Evolutionary conservation across 2,113 vertebrate species (phyloP).

Genomic region (Galemys pyrenaicus): DNA sequence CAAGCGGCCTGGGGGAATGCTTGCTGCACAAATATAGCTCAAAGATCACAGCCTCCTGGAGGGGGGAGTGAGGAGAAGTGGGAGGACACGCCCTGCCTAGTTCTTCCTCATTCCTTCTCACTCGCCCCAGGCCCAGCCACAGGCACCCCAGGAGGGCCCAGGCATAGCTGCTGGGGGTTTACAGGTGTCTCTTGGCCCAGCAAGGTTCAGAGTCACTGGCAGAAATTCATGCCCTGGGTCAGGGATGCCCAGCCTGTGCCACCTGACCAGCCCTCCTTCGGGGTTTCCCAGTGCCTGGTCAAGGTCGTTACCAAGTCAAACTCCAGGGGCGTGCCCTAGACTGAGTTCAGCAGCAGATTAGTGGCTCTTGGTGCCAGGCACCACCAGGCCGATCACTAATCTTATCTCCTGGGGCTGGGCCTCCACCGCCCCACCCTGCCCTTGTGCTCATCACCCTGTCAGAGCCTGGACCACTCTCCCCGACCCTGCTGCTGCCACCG

Average conservation of each 20-base stretch:
- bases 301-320: not conserved
- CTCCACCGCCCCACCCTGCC: not conserved
- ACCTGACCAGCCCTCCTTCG: not conserved
- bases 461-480: not conserved
- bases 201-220: not conserved
- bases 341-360: not conserved
- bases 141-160: not conserved
- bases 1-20: not conserved
- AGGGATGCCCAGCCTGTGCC: not conserved
- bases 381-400: not conserved
- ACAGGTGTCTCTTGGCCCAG: not conserved
- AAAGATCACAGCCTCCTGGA: not conserved
- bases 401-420: not conserved
- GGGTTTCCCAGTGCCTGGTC: not conserved
- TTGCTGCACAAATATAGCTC: not conserved
- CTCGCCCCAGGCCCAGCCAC: not conserved
- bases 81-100: not conserved
- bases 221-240: not conserved
- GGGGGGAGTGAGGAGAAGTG: too few relatives aligned
- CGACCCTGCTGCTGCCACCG: not conserved
- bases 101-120: slow-evolving; percentile 39
- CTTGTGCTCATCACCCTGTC: not conserved
- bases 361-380: not conserved
- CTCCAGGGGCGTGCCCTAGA: not conserved
- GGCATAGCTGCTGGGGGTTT: not conserved